Base-by-base conservation (phyloP, 1,140 invertebrate species). In the Nylanderia fulva region DNA sequence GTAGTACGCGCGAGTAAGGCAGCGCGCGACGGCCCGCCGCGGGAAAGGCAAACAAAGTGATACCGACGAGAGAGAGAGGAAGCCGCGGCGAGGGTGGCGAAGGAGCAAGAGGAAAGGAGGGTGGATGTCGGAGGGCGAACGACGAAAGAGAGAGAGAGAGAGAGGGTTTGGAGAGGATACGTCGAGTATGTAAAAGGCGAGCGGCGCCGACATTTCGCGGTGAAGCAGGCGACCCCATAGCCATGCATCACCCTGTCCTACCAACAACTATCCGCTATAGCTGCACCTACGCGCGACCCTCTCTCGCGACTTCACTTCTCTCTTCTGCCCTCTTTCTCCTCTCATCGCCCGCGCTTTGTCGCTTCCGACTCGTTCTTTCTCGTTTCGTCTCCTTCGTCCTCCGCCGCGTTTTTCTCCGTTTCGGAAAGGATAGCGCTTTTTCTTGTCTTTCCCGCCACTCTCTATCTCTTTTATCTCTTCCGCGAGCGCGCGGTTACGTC, bases 161-260 rank as follows among this genome's bases (percentile, higher is more conserved):
- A 5, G 24, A 45, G 69, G 27, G 36, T 71, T 71, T 75, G 71
- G 75, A 52, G 77, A 45, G 64, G 61, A 24, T 77, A 77, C 87
- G 87, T 88, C 64, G 82, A 87, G 88, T 89, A 86, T 90, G 88
- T 89, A 90, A 90, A 90, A 90, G 88, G 88, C 88, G 72, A 75
- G 75, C 68, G 85, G 72, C 88, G 91, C 90, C 91, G 89, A 92
- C 90, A 87, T 91, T 91, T 91, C 85, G 91, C 90, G 88, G 90
- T 91, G 90, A 91, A 90, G 76, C 88, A 85, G 80, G 71, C 88
- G 82, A 92, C 90, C 90, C 87, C 87, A 86, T 90, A 85, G 86
- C 88, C 77, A 92, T 92, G 91, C 91, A 92, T 92, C 91, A 92
- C 90, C 60, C 91, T 91, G 91, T 91, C 91, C 91, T 86, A 88